Conservation (phyloP, 2,888 invertebrate species). For the Deilephila elpenor region DNA sequence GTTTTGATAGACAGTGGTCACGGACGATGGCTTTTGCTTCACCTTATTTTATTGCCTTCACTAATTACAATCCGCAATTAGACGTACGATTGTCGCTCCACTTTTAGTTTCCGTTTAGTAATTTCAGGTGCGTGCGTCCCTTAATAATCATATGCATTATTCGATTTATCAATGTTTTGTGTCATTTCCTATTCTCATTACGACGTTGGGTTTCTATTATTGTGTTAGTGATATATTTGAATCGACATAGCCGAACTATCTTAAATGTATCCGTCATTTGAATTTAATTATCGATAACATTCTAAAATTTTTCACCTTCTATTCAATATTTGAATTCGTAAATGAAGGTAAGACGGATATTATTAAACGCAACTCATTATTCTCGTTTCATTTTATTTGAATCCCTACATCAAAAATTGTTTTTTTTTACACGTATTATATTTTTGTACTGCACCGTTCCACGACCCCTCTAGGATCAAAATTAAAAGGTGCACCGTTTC, state of each 20-base stretch:
- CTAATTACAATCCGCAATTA: conserved; percentile 38
- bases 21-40: conserved; percentile 50
- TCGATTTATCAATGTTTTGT: neutral
- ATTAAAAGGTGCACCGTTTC: conserved; percentile 57
- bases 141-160: neutral
- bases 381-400: neutral
- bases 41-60: conserved; percentile 53
- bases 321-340: too few species aligned
- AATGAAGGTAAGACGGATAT: too few species aligned
- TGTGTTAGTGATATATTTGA: too few species aligned
- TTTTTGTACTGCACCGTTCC: conserved; percentile 37
- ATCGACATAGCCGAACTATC: too few species aligned
- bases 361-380: neutral
- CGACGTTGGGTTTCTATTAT: too few species aligned
- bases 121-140: conserved; percentile 27
- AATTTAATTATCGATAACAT: too few species aligned
- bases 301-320: too few species aligned
- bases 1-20: conserved; percentile 53
- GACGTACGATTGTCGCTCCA: conserved; percentile 36
- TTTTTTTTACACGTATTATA: neutral
- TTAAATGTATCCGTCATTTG: too few species aligned
- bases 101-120: conserved; percentile 37
- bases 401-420: neutral
- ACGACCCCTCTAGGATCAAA: conserved; percentile 52
- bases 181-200: neutral